Base-by-base conservation (phyloP, 2,888 invertebrate genomes). In the Xanthorhoe spadicearia region DNA sequence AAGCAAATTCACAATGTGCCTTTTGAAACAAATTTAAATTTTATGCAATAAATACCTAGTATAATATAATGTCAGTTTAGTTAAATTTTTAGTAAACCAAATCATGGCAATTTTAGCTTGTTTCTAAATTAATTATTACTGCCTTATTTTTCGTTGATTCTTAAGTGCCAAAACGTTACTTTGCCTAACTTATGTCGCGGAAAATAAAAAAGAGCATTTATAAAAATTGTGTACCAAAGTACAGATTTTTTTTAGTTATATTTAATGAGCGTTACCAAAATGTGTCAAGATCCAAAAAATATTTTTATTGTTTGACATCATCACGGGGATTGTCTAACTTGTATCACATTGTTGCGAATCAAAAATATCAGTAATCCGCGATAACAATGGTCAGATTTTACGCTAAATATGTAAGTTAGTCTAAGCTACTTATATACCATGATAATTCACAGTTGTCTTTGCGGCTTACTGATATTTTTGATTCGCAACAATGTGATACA, bases 141-240 rank as follows among this genome's bases (percentile, higher is more conserved):
- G 72, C 69, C 72, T 72, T 68, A 74, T 74, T 77, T 77, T 73
- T 76, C 71, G 74, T 74, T 75, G 46, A 57, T 32, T 67, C 6
- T 38, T 67, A 68, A 49, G 71, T 76, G 77, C 77, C 75, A 80
- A 80, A 77, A 72, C 75, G 63, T 66, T 66, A 70, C 67, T 68
- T 73, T 74, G 72, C 62, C 59, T 70, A 15, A 50, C 32, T 55
- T 70, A 63, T 70, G 70, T 74, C 74, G 75, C 78, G 77, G 75
- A 70, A 77, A 74, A 76, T 78, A 74, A 72, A 69, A 71, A 73
- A 79, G 79, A 82, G 83, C 84, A 84, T 84, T 84, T 84, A 84
- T 79, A 78, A 77, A 66, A 48, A 74, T 73, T 74, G 69, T 78
- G 77, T 79, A 77, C 78, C 72, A 67, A 66, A 75, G 72, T 81